Base-by-base conservation (phyloP, 2,888 invertebrate genomes). In the Monochamus alternatus region DNA sequence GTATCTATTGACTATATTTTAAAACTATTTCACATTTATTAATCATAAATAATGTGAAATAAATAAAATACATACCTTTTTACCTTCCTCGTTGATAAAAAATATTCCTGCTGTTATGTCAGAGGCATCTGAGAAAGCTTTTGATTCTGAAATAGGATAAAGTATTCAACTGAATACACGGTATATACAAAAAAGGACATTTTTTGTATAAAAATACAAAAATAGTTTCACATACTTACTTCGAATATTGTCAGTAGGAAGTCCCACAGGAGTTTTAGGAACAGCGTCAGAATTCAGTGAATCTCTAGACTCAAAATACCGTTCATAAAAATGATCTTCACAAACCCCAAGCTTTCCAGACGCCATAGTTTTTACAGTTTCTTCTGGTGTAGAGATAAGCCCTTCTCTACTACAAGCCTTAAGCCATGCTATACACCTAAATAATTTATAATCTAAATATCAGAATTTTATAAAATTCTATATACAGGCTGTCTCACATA, bases 361-460 rank as follows among this genome's bases (percentile, higher is more conserved):
- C 2, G 9, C 43, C 60, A 71, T 55, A 38, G n/a, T 65, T 66
- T 12, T 30, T 5, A 76, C 52, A 10, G 76, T 76, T 47, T 44
- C 62, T 5, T 47, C 9, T 4, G 66, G 32, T 10, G 76, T 47
- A 38, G 38, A 31, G 51, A 74, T 71, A 9, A 73, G 44, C 14
- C 68, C 70, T 10, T 5, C 14, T 59, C 70, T 59, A 31, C 52
- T 65, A 74, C 70, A 74, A 44, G 74, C 70, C 9, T 60, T 52
- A 38, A 76, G 71, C 76, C 76, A 76, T 9, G 14, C 22, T 43
- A 58, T 63, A 47, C 69, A 38, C 22, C 76, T 76, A 38, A 9
- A 59, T 30, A 30, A 22, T 14, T 12, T 60, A 7, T 9, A 10
- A 59, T 7, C 30, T 22, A 14, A 3, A 59, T 59, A 59, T 22